Evolutionary conservation across 2,113 vertebrate species (phyloP), one percentile per base, ranked within the genome.

Genomic region (Paralichthys olivaceus): DNA sequence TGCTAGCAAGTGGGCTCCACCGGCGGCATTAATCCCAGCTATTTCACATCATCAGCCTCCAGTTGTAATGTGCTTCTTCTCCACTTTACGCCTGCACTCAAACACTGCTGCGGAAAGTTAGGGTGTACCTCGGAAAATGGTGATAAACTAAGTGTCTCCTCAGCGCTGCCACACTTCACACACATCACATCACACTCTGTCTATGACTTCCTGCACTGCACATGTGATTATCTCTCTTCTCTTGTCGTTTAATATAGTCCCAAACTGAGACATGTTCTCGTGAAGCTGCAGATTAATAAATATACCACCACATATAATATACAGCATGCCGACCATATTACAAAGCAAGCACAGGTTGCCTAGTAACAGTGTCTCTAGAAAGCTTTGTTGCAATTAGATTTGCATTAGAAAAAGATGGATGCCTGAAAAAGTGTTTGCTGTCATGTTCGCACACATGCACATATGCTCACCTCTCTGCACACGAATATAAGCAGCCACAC

Each of bases 291-390:
- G 47, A 4, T 51, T 61, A 40, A 77, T 76, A 81, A 61, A 90
- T 81, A 77, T 40, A 72, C 69, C 20, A 11, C 19, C 72, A 64
- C 49, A 66, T 76, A 65, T 60, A 57, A 64, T 77, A 77, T 78
- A 84, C 54, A 73, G 79, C 77, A 62, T 64, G 58, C 69, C 75
- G 55, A 79, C 75, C 79, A 80, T 87, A 89, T 74, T 86, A 88
- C 82, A 87, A 91, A 88, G 83, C 63, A 71, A 80, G 66, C 59
- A 32, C 78, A 86, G 85, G 93, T 94, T 93, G 93, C 93, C 90
- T 94, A 91, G 92, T 90, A 94, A 95, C 94, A 86, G 87, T 84
- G 75, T 80, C 79, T 86, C 89, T 79, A 60, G 49, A 87, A 90
- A 81, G 84, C 84, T 85, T 92, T 84, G 84, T 90, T 85, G 82